Evolutionary conservation across 2,797 vertebrate species (phyloP).

Genomic region (Myotis vivesi): DNA sequence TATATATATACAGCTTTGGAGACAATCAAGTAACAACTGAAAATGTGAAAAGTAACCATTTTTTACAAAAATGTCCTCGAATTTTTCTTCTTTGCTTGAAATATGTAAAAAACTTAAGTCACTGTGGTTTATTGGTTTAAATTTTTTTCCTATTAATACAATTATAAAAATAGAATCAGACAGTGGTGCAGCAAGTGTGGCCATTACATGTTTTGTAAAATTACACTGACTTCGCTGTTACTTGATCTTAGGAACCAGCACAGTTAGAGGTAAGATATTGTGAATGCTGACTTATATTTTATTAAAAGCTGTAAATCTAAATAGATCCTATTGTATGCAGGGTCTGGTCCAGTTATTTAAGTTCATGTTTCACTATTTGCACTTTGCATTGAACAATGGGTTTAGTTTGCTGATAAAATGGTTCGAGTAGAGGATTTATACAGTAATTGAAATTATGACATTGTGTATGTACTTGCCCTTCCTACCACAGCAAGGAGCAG

Average conservation of each 20-base stretch:
- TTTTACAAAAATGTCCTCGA: constrained; percentile 55
- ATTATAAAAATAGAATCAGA: constrained; percentile 21
- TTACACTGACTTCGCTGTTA: constrained; percentile 45
- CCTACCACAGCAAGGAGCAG: not conserved
- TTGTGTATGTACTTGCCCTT: not conserved
- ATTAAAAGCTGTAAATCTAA: constrained; percentile 56
- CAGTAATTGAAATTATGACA: not conserved
- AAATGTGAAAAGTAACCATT: constrained; percentile 71
- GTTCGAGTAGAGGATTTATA: constrained; percentile 46
- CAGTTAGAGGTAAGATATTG: constrained; percentile 42
- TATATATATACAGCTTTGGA: constrained; percentile 48
- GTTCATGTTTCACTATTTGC: constrained; percentile 72
- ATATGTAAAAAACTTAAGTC: constrained; percentile 47
- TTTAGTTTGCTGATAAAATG: constrained; percentile 47
- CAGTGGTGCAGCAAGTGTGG: not conserved
- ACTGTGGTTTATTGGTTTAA: constrained; percentile 35
- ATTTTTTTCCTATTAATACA: not conserved
- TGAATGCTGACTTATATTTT: constrained; percentile 57
- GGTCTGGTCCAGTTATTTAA: constrained; percentile 63
- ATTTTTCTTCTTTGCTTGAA: constrained; percentile 65
- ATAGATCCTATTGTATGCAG: constrained; percentile 38
- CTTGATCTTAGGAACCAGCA: constrained; percentile 57
- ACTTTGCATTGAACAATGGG: constrained; percentile 71
- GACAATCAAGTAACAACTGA: constrained; percentile 76
- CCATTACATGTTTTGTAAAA: constrained; percentile 30